These are phyloP conservation scores for Phainopepla nitens DNA, from an alignment of 2,113 vertebrate species.

Conservation along the genomic window DNA sequence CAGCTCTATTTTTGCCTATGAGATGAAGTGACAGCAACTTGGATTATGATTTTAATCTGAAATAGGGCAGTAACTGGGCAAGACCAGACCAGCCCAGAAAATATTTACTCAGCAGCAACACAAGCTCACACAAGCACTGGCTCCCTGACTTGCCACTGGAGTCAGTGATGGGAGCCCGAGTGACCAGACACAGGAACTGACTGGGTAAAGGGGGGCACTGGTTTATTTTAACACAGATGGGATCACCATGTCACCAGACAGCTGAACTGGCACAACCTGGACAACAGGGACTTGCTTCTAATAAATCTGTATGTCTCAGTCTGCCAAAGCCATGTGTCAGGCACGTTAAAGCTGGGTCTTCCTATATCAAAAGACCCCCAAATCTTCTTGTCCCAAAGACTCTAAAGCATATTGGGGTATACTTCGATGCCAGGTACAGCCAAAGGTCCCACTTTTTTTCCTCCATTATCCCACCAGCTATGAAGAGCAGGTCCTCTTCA, in stretches of 20 bases:
- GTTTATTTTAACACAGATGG: not conserved
- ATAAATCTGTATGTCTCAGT: not conserved
- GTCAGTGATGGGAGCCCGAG: accelerated
- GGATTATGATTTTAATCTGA: not conserved
- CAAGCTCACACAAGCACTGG: not conserved
- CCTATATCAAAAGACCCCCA: not conserved
- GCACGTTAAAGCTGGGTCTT: not conserved
- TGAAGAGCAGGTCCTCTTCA: not conserved
- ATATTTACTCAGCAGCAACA: not conserved
- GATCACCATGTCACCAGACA: not conserved
- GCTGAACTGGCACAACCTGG: not conserved
- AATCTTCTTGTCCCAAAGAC: not conserved
- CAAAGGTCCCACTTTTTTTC: not conserved
- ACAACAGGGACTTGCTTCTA: not conserved
- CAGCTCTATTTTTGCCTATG: not conserved
- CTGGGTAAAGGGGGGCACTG: not conserved
- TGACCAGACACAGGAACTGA: not conserved
- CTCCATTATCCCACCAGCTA: not conserved
- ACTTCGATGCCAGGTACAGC: not conserved
- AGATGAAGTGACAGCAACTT: not conserved
- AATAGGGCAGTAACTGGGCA: not conserved
- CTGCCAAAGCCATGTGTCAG: not conserved
- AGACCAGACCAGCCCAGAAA: not conserved
- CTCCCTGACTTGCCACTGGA: accelerated
- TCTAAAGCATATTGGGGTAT: not conserved